These are phyloP conservation scores for Petrocephalus schoutedeni DNA, from an alignment of 2,797 vertebrate genomes.

Conservation along the genomic window DNA sequence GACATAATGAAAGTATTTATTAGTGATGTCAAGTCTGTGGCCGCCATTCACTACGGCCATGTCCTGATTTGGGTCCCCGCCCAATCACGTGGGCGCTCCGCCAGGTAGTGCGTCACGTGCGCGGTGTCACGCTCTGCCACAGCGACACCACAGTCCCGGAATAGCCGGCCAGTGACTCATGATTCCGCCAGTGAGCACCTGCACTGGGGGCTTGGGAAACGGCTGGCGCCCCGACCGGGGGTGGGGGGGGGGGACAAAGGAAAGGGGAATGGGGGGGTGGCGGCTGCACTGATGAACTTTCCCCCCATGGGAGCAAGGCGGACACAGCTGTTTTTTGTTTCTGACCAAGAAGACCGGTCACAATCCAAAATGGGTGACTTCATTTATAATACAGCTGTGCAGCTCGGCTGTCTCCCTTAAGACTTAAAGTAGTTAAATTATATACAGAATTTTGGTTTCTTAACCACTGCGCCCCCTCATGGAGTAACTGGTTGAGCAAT, in stretches of 20 bases:
- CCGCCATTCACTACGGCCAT: slow-evolving; percentile 2
- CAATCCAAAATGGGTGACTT: background rate
- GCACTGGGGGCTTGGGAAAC: slow-evolving; percentile 27
- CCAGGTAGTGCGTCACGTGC: background rate
- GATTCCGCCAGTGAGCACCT: slow-evolving; percentile 62
- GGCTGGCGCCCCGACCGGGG: background rate
- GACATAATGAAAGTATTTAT: too few species aligned
- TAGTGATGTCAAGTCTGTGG: background rate
- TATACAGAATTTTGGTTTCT: background rate
- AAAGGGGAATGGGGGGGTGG: background rate
- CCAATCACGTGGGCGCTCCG: background rate
- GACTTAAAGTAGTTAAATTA: background rate
- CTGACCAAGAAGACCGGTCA: background rate
- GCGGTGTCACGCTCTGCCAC: background rate
- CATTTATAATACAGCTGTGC: background rate
- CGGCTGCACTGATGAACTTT: background rate
- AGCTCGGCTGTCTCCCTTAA: background rate
- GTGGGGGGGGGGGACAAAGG: background rate
- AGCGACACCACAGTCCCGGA: slow-evolving; percentile 43
- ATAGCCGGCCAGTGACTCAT: slow-evolving; percentile 52
- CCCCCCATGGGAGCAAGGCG: background rate
- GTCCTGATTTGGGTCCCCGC: background rate
- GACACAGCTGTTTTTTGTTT: background rate
- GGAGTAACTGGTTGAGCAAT: background rate
- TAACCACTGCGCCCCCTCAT: background rate